Conservation (phyloP, 1,140 invertebrate genomes). For the Lamellibrachia luymesi region DNA sequence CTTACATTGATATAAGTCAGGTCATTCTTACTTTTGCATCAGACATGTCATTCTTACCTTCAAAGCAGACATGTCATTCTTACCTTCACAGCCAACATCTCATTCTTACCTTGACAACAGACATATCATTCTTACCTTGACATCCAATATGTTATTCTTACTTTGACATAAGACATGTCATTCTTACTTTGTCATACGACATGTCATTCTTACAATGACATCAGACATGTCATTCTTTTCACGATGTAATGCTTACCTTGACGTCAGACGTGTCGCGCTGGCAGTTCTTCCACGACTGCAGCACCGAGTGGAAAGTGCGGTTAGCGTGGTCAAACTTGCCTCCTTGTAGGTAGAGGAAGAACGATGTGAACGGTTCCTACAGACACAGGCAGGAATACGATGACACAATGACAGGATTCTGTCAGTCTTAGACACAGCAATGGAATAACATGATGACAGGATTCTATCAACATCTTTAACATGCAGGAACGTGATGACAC, state of each 20-base stretch:
- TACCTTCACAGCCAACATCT: conserved; percentile 58
- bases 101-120: not conserved
- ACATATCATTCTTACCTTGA: not conserved
- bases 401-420: not conserved
- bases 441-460: no score
- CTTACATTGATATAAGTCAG: not conserved
- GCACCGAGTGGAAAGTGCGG: conserved; percentile 89
- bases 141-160: not conserved
- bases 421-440: no score
- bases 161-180: not conserved
- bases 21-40: not conserved
- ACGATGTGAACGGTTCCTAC: conserved; percentile 96
- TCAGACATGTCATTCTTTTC: conserved; percentile 60
- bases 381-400: not conserved
- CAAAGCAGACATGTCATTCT: conserved; percentile 10
- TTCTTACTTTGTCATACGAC: not conserved
- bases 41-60: not conserved
- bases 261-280: conserved; percentile 98
- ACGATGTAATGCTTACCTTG: conserved; percentile 67
- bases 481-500: no score
- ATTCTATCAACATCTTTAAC: no score
- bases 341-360: conserved; percentile 97
- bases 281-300: conserved; percentile 96
- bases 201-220: not conserved
- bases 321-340: conserved; percentile 99